Evolutionary conservation across 1,140 invertebrate genomes (phyloP), one percentile per base, ranked within the genome.

Genomic region (Eriocheir sinensis): DNA sequence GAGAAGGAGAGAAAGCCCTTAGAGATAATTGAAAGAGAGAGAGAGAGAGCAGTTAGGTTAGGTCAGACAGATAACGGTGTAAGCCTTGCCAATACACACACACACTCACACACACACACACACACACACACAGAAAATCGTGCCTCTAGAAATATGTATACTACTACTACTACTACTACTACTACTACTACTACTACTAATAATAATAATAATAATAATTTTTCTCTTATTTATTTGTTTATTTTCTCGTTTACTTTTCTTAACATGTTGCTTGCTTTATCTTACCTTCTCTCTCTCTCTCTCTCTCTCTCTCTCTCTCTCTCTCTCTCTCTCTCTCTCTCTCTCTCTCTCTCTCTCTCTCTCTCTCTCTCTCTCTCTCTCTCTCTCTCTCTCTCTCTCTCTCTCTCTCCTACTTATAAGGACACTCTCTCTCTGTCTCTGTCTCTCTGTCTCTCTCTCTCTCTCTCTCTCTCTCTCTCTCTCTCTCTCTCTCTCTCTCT

Each of bases 401-500:
- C 48, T 53, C 48, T 53, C 48, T 53, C 1, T n/a, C 60, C 6
- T n/a, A 2, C 27, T 72, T 4, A 1, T n/a, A 2, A 21, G 27
- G 4, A 2, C 8, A 1, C 60, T n/a, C 21, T n/a, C 21, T 72
- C 4, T 72, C 60, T 17, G 21, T n/a, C 60, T 72, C 60, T n/a
- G 21, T 72, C 60, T n/a, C 60, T 72, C 60, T 72, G 21, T n/a
- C n/a, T n/a, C n/a, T n/a, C n/a, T n/a, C n/a, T n/a, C n/a, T n/a
- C n/a, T n/a, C n/a, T n/a, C n/a, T n/a, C n/a, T n/a, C n/a, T n/a
- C n/a, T n/a, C n/a, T n/a, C n/a, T n/a, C n/a, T n/a, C n/a, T n/a
- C 60, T 72, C 60, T n/a, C 60, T 72, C 60, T n/a, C 60, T 17
- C 60, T n/a, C 60, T 72, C 60, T n/a, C 60, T 72, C 48, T n/a